These are phyloP conservation scores for Marmota monax DNA, from an alignment of 2,113 vertebrate genomes.

Conservation along the genomic window DNA sequence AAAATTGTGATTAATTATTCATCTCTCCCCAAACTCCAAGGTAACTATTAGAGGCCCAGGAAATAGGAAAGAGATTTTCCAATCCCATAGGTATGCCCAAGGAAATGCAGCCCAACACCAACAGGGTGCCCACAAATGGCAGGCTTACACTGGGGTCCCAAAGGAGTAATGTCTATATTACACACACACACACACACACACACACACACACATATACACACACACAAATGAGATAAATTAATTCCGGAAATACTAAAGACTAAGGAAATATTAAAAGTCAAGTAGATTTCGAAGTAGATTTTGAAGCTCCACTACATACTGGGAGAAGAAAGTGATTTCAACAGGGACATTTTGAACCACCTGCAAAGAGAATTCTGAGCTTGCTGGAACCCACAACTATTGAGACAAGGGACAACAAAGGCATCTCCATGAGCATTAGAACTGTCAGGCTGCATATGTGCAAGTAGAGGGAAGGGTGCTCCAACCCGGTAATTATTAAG, in stretches of 20 bases:
- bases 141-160: neutral
- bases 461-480: neutral
- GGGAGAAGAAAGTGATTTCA: neutral
- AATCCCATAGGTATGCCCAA: neutral
- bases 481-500: rapidly evolving
- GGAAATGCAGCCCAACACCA: neutral
- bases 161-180: neutral
- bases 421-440: neutral
- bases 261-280: neutral
- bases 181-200: no score
- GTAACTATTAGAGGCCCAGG: neutral
- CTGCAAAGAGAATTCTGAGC: neutral
- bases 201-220: neutral
- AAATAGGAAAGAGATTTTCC: neutral
- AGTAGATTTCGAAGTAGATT: neutral
- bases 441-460: neutral
- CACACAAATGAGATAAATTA: neutral
- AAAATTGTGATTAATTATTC: neutral
- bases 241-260: slow-evolving; percentile 8
- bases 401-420: neutral
- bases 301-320: neutral
- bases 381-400: neutral
- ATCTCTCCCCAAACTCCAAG: neutral
- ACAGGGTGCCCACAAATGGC: neutral
- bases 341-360: neutral